These are phyloP conservation scores for Trachurus trachurus DNA, from an alignment of 2,797 vertebrate species.

Conservation along the genomic window DNA sequence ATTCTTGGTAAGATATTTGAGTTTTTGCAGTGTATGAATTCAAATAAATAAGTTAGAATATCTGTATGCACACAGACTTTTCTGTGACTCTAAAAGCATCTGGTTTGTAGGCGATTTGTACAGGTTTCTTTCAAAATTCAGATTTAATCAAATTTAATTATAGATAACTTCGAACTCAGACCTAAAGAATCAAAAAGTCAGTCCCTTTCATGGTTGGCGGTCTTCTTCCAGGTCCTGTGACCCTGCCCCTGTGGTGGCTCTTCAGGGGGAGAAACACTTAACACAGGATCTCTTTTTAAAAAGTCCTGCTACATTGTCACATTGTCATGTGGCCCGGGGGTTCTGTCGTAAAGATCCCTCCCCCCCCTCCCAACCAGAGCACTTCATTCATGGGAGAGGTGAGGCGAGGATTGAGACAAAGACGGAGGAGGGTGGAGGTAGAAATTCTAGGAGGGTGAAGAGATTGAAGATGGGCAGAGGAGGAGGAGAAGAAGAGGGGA, in stretches of 20 bases:
- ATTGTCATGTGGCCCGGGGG: constrained; percentile 87
- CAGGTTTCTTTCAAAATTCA: background rate
- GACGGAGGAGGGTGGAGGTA: constrained; percentile 51
- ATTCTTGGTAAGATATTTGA: no score
- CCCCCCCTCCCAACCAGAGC: constrained; percentile 48
- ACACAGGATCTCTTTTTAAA: constrained; percentile 85
- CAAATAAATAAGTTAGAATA: constrained; percentile 16
- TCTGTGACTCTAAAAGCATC: background rate
- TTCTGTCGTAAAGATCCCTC: constrained; percentile 70
- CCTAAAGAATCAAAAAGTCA: constrained; percentile 47
- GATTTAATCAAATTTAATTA: constrained; percentile 6
- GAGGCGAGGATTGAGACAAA: constrained; percentile 55
- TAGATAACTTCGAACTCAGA: background rate
- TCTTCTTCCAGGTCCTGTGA: constrained; percentile 69
- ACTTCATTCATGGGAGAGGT: constrained; percentile 63
- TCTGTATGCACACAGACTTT: background rate
- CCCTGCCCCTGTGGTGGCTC: constrained; percentile 65
- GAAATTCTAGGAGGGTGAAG: constrained; percentile 36
- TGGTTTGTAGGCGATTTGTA: background rate
- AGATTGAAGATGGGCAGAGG: constrained; percentile 38
- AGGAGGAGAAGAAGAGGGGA: constrained; percentile 44
- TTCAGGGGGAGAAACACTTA: constrained; percentile 81
- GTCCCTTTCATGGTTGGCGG: constrained; percentile 77
- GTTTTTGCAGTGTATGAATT: no score
- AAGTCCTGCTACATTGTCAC: constrained; percentile 80